Evolutionary conservation across 1,140 invertebrate species (phyloP).

Genomic region (Drosophila navojoa): DNA sequence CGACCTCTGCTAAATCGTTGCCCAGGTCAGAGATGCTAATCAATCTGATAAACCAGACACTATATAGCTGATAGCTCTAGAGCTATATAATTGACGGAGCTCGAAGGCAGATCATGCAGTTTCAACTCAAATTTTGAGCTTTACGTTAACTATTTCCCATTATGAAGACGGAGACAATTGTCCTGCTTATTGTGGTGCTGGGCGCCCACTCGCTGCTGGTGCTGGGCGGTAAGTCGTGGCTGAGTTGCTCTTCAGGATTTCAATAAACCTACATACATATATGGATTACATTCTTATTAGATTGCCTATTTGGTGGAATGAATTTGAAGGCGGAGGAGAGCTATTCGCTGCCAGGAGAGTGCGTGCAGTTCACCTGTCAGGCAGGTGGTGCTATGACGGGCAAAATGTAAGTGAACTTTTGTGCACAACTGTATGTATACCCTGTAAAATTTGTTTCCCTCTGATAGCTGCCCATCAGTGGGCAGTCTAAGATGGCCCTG

Average conservation of each 20-base stretch:
- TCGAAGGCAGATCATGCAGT: not conserved
- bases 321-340: constrained; percentile 41
- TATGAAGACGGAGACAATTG: constrained; percentile 55
- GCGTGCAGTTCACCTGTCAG: constrained; percentile 38
- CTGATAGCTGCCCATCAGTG: constrained; percentile 41
- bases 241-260: not conserved
- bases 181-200: constrained; percentile 60
- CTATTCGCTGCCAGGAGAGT: constrained; percentile 31
- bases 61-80: not conserved
- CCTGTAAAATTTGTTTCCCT: not conserved
- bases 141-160: too few species aligned
- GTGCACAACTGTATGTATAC: too few species aligned
- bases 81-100: not conserved
- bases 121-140: not conserved
- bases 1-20: too few species aligned
- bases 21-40: constrained; percentile 2
- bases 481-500: constrained; percentile 37
- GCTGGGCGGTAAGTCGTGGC: constrained; percentile 40
- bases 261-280: not conserved
- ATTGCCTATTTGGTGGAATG: constrained; percentile 32
- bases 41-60: not conserved
- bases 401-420: constrained; percentile 25
- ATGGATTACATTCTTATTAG: not conserved
- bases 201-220: constrained; percentile 50
- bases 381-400: not conserved